Conservation (phyloP, 2,797 vertebrate species). For the Oreochromis mossambicus region DNA sequence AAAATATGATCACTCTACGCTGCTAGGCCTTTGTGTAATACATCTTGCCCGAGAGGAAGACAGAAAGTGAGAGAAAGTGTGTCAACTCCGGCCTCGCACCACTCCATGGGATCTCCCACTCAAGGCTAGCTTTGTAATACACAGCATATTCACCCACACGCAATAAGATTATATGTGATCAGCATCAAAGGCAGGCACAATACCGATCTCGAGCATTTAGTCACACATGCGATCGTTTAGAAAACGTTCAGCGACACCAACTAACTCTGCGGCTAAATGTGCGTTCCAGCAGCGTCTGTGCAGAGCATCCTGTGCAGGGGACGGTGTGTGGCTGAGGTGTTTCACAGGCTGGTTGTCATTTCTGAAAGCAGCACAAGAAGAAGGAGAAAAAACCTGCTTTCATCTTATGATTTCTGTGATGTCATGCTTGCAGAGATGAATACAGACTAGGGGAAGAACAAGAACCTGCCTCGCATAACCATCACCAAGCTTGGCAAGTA, state of each 20-base stretch:
- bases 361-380: background rate
- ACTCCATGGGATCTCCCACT: slow-evolving; percentile 37
- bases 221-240: background rate
- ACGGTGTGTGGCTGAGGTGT: background rate
- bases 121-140: slow-evolving; percentile 32
- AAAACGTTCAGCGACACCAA: background rate
- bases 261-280: background rate
- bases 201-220: background rate
- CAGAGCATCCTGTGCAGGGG: background rate
- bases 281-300: slow-evolving; percentile 10
- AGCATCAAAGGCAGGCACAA: background rate
- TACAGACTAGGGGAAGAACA: background rate
- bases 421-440: slow-evolving; percentile 36
- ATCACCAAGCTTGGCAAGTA: background rate
- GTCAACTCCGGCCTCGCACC: slow-evolving; percentile 60
- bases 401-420: slow-evolving; percentile 38
- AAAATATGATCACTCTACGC: background rate
- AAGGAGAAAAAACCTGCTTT: background rate
- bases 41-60: background rate
- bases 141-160: slow-evolving; percentile 21
- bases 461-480: slow-evolving; percentile 3
- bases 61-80: slow-evolving; percentile 47
- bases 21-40: slow-evolving; percentile 7
- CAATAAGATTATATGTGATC: slow-evolving; percentile 24
- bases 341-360: slow-evolving; percentile 23